Evolutionary conservation across 1,140 invertebrate species (phyloP), one percentile per base, ranked within the genome.

Genomic region (Drosophila ficusphila): DNA sequence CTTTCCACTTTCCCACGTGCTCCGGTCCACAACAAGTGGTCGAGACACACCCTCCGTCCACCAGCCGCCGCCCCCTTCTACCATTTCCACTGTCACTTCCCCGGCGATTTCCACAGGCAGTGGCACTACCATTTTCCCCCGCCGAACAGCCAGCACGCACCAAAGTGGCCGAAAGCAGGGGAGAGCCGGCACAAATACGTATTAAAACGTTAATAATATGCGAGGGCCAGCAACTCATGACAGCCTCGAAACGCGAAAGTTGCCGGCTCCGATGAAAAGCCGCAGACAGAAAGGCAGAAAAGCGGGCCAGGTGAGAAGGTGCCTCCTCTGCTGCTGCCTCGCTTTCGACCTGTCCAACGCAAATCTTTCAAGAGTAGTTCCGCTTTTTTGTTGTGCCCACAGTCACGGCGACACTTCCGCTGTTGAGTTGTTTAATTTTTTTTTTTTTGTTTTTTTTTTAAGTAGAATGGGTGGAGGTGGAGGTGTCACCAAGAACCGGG

Each of bases 281-380:
- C 51, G 49, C 42, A 74, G 58, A 72, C 47, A 64, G 69, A 34
- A n/a, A n/a, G n/a, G 31, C 29, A 29, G n/a, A n/a, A n/a, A n/a
- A n/a, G 39, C 25, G 5, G 18, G 31, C 33, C 39, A 72, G 54
- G 58, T 57, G 49, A 67, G 49, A 67, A 79, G 76, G 75, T 71
- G 47, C 44, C 68, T 29, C 39, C n/a, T n/a, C n/a, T n/a, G n/a
- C n/a, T n/a, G n/a, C n/a, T n/a, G n/a, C n/a, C n/a, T n/a, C n/a
- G n/a, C n/a, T n/a, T n/a, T n/a, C n/a, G n/a, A n/a, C 48, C 52
- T 76, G 72, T 62, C 76, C 75, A 67, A 46, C 54, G 81, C 77
- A 78, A 88, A 79, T 90, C 88, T 90, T 90, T 90, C 88, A 88
- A 90, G 86, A 90, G 86, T 90, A 90, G 86, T 90, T 90, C 86